These are phyloP conservation scores for Hemiprocne comata DNA, from an alignment of 2,113 vertebrate genomes.

Conservation along the genomic window DNA sequence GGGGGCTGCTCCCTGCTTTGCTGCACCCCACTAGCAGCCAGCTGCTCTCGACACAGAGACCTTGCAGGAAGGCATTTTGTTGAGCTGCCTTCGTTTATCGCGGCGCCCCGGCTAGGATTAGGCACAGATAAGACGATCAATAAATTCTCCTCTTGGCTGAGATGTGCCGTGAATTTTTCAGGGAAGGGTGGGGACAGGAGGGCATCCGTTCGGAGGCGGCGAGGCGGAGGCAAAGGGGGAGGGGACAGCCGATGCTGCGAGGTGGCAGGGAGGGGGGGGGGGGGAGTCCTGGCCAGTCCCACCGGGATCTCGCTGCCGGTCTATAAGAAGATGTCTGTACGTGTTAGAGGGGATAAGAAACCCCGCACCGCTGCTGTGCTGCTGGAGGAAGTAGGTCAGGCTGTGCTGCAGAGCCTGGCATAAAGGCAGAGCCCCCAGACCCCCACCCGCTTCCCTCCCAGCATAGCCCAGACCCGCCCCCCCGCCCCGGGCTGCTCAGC, in stretches of 20 bases:
- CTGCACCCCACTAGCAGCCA: neutral
- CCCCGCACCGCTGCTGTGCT: neutral
- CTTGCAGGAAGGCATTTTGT: constrained; percentile 21
- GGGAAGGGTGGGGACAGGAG: neutral
- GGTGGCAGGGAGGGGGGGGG: neutral
- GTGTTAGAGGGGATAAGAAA: constrained; percentile 4
- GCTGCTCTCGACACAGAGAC: neutral
- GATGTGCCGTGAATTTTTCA: constrained; percentile 21
- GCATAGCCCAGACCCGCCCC: neutral
- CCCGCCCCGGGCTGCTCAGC: neutral
- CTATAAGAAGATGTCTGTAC: neutral
- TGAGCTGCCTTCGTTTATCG: neutral
- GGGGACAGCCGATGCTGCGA: neutral
- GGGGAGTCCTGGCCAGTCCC: neutral
- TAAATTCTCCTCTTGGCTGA: constrained; percentile 42
- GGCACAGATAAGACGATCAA: constrained; percentile 53
- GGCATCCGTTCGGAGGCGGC: neutral
- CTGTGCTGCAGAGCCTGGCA: neutral
- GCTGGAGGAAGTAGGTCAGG: constrained; percentile 66
- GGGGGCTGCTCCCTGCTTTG: neutral
- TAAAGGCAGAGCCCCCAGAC: neutral
- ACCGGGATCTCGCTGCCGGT: rapidly evolving
- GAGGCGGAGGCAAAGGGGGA: neutral
- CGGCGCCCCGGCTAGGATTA: constrained; percentile 22
- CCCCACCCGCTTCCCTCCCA: neutral